Conservation (phyloP, 2,113 vertebrate species). For the Strigops habroptila region DNA sequence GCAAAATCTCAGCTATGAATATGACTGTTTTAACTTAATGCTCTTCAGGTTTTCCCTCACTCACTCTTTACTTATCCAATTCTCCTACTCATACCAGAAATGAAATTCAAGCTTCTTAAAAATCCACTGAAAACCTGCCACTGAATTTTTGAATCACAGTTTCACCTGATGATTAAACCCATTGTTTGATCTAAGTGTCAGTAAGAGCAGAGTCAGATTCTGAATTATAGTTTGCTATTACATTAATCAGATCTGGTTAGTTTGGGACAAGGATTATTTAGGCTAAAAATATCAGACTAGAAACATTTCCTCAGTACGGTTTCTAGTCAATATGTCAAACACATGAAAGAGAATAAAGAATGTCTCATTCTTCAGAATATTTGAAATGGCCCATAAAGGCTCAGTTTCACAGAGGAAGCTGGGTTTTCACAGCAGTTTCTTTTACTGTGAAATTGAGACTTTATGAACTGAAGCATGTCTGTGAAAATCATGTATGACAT, state of each 20-base stretch:
- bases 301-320: background rate
- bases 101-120: background rate
- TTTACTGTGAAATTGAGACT: constrained; percentile 31
- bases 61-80: background rate
- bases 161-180: background rate
- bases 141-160: background rate
- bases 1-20: background rate
- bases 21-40: background rate
- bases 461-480: constrained; percentile 20
- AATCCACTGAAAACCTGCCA: background rate
- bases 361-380: constrained; percentile 7
- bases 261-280: background rate
- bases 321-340: background rate
- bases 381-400: constrained; percentile 2
- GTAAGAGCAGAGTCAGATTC: background rate
- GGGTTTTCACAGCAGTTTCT: background rate
- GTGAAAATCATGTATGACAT: constrained; percentile 40
- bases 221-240: background rate
- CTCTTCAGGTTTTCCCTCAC: background rate
- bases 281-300: background rate
- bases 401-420: constrained; percentile 3
- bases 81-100: background rate
- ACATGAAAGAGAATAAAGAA: constrained; percentile 4
- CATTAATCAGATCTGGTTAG: background rate
- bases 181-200: background rate